phyloP scores from a whole-genome alignment of 1,140 invertebrate genomes.

The Drosophila nikananu region DNA sequence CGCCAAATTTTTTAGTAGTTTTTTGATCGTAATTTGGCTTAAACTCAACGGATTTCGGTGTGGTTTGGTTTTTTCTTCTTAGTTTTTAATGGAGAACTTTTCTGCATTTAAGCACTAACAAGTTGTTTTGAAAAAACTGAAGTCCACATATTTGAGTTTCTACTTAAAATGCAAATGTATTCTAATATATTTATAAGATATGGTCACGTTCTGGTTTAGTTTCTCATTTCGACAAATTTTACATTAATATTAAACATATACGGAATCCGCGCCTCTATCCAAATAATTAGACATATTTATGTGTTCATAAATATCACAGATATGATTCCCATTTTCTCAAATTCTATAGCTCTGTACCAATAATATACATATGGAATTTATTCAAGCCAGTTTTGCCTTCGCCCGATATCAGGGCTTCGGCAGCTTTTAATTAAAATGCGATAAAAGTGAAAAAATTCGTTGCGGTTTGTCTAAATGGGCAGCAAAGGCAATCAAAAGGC shows the following conservation, averaged over 20 bases:
- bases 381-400: conserved; percentile 46
- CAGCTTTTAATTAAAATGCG: conserved; percentile 77
- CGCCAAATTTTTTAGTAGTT: too few species aligned
- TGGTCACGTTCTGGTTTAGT: conserved; percentile 13
- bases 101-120: too few species aligned
- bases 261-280: conserved; percentile 50
- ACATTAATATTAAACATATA: conserved; percentile 45
- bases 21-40: too few species aligned
- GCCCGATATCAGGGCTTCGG: conserved; percentile 48
- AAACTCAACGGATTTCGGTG: too few species aligned
- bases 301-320: conserved; percentile 74
- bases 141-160: too few species aligned
- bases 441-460: conserved; percentile 69
- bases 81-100: too few species aligned
- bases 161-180: not conserved
- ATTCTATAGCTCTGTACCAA: conserved; percentile 15
- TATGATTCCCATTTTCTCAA: conserved; percentile 53
- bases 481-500: conserved; percentile 47
- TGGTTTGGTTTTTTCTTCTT: too few species aligned
- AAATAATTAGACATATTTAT: conserved; percentile 83
- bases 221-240: conserved; percentile 25
- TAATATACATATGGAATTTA: conserved; percentile 3
- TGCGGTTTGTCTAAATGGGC: conserved; percentile 68
- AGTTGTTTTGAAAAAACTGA: too few species aligned
- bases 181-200: not conserved